Percentiles rank a stretch among this genome's conserved stretches.
Evolutionary conservation across 1,140 invertebrate genomes (phyloP).

Genomic region (Andrena cerasifolii): DNA sequence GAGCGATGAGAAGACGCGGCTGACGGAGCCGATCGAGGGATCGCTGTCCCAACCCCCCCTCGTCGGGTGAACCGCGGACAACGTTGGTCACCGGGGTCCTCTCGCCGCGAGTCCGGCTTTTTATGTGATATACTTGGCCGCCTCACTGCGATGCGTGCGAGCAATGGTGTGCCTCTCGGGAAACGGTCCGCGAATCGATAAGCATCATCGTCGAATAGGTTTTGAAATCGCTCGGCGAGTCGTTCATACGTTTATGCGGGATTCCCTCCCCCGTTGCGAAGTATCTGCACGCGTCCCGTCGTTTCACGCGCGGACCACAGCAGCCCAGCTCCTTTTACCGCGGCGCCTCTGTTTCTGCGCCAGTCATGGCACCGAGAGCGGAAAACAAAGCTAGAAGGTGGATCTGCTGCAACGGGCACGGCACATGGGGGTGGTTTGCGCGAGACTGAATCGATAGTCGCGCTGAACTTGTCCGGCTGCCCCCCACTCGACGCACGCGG

Average conservation of each 20-base stretch:
- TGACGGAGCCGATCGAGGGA: no score
- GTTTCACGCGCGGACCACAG: background rate
- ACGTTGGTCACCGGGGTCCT: background rate
- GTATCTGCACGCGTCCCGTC: background rate
- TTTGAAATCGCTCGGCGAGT: background rate
- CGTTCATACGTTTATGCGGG: background rate
- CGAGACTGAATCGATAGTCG: conserved; percentile 76
- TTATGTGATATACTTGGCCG: conserved; percentile 36
- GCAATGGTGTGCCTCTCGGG: background rate
- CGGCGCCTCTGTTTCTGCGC: conserved; percentile 47
- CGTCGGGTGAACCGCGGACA: background rate
- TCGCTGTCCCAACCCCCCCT: no score
- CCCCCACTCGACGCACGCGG: conserved; percentile 53
- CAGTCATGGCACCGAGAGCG: conserved; percentile 49
- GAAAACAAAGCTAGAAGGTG: conserved; percentile 52
- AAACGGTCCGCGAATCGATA: conserved; percentile 36
- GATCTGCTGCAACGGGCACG: conserved; percentile 51
- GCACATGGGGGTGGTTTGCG: conserved; percentile 71
- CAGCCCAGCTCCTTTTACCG: background rate
- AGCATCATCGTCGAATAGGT: conserved; percentile 8
- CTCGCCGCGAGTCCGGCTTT: background rate
- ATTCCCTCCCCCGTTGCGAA: background rate
- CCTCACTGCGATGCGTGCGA: conserved; percentile 18
- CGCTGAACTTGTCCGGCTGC: conserved; percentile 70
- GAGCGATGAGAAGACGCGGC: no score